Evolutionary conservation across 2,113 vertebrate species (phyloP).

Genomic region (Atlantisia rogersi): DNA sequence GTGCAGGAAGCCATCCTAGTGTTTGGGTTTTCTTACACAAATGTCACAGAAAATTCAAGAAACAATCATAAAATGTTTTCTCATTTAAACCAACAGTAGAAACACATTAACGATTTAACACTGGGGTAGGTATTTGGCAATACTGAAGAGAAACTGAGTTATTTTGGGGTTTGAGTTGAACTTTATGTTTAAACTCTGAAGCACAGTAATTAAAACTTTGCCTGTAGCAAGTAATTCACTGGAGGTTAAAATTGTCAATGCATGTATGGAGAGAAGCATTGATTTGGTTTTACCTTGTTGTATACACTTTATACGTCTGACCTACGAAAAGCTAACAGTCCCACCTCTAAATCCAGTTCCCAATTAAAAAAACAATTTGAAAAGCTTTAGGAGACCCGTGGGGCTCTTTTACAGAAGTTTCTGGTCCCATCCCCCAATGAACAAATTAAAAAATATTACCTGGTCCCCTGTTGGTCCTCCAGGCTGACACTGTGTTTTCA

Average conservation of each 20-base stretch:
- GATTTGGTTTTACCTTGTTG: slow-evolving; percentile 65
- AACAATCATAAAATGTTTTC: neutral
- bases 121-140: slow-evolving; percentile 49
- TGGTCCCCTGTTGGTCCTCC: slow-evolving; percentile 71
- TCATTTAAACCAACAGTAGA: slow-evolving; percentile 55
- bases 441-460: slow-evolving; percentile 84
- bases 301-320: slow-evolving; percentile 69
- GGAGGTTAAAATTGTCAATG: slow-evolving; percentile 67
- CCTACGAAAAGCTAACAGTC: slow-evolving; percentile 68
- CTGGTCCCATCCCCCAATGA: slow-evolving; percentile 72
- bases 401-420: slow-evolving; percentile 75
- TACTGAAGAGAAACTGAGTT: slow-evolving; percentile 67
- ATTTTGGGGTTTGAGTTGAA: slow-evolving; percentile 59
- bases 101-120: slow-evolving; percentile 63
- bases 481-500: slow-evolving; percentile 77
- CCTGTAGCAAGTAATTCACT: slow-evolving; percentile 74
- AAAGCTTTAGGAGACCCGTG: slow-evolving; percentile 79
- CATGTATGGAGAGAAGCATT: slow-evolving; percentile 41
- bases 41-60: slow-evolving; percentile 5
- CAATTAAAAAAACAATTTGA: slow-evolving; percentile 83
- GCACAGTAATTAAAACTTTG: slow-evolving; percentile 74
- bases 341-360: slow-evolving; percentile 71
- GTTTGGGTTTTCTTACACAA: neutral
- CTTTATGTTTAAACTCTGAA: slow-evolving; percentile 68
- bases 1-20: neutral